Conservation (phyloP, 2,888 invertebrate genomes). For the Xestia rhomboidea region DNA sequence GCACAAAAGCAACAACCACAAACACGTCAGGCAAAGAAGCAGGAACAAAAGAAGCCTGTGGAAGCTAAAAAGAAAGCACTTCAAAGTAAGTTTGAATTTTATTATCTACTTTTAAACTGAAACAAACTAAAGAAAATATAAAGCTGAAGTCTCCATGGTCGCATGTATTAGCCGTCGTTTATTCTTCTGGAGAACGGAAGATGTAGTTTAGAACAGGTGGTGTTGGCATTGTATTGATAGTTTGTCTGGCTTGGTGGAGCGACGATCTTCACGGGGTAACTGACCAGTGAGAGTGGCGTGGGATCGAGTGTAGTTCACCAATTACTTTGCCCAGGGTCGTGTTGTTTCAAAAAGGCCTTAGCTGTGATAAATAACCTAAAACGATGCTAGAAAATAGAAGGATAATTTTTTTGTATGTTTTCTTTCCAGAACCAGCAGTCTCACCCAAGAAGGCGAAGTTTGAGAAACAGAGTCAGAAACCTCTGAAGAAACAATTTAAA, state of each 20-base stretch:
- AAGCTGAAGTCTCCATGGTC: neutral
- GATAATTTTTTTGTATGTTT: conserved; percentile 9
- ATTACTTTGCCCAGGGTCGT: neutral
- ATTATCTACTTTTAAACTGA: neutral
- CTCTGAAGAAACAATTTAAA: conserved; percentile 82
- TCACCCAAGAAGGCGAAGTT: conserved; percentile 82
- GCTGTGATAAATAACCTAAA: neutral
- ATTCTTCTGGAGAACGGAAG: neutral
- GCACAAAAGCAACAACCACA: conserved; percentile 49
- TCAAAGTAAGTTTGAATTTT: conserved; percentile 69
- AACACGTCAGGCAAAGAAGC: conserved; percentile 45
- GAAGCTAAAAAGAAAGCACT: conserved; percentile 70
- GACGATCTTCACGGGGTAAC: neutral
- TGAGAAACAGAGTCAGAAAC: conserved; percentile 80
- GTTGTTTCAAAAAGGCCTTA: neutral
- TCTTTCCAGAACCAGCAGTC: conserved; percentile 73
- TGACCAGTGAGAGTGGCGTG: neutral
- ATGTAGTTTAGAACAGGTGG: neutral
- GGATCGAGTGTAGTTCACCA: neutral
- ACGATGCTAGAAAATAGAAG: neutral
- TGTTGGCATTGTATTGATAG: neutral
- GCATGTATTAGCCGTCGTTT: neutral
- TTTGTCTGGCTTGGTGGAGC: neutral
- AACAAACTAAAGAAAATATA: neutral
- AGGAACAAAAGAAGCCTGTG: conserved; percentile 44